Percentiles rank a stretch among this genome's conserved stretches.
Conservation (phyloP, 2,113 vertebrate species). For the Bungarus multicinctus region DNA sequence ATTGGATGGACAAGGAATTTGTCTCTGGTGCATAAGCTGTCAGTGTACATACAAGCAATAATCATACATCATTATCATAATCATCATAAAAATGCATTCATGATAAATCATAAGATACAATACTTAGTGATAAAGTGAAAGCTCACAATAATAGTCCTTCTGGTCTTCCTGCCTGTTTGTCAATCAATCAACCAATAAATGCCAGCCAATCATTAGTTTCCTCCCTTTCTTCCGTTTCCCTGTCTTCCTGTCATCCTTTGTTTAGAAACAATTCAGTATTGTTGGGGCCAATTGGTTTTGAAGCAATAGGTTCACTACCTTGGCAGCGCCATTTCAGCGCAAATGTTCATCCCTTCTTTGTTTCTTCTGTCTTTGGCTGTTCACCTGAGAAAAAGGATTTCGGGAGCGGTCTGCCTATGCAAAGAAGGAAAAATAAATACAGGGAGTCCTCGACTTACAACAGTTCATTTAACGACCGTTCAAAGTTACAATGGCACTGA, state of each 20-base stretch:
- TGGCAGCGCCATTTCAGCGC: background rate
- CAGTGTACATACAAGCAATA: too few species aligned
- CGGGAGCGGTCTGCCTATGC: background rate
- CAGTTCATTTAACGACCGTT: too few species aligned
- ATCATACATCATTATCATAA: too few species aligned
- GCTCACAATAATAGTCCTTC: background rate
- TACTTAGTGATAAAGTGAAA: background rate
- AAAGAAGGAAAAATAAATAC: background rate
- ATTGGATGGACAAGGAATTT: too few species aligned
- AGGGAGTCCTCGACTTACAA: background rate
- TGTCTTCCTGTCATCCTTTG: background rate
- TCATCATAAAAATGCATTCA: too few species aligned
- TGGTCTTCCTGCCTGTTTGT: background rate
- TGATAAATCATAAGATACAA: too few species aligned
- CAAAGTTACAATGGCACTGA: too few species aligned
- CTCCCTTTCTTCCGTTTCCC: background rate
- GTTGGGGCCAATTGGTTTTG: background rate
- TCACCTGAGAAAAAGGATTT: background rate
- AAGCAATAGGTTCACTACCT: background rate
- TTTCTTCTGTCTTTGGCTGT: background rate
- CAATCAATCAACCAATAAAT: background rate
- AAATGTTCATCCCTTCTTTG: background rate
- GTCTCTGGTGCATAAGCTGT: too few species aligned
- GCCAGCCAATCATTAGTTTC: background rate
- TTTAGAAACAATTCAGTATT: background rate